phyloP scores from a whole-genome alignment of 2,888 invertebrate species.

The Unio pictorum region DNA sequence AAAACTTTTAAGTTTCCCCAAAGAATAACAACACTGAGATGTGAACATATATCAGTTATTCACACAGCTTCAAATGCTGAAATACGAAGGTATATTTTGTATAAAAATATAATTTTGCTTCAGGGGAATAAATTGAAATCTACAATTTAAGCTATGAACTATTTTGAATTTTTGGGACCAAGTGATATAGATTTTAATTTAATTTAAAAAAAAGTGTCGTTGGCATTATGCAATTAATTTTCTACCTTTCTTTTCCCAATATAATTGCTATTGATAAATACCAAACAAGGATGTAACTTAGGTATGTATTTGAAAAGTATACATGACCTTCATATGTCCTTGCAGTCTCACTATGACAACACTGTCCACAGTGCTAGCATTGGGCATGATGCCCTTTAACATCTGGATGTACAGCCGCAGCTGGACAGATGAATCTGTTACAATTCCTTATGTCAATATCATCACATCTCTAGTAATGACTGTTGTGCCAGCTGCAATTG shows the following conservation, averaged over 20 bases:
- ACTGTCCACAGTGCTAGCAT: constrained; percentile 54
- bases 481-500: constrained; percentile 51
- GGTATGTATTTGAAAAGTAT: background rate
- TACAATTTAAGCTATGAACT: no score
- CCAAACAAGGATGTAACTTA: background rate
- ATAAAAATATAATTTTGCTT: no score
- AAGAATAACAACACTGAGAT: no score
- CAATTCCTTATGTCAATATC: constrained; percentile 60
- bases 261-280: no score
- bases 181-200: background rate
- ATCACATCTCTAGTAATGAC: constrained; percentile 53
- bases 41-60: no score
- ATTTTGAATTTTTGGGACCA: no score
- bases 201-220: background rate
- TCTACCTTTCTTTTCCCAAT: no score
- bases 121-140: no score
- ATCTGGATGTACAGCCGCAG: constrained; percentile 58
- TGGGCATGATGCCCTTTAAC: constrained; percentile 64
- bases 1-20: no score
- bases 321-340: background rate
- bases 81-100: no score
- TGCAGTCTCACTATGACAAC: constrained; percentile 64
- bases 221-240: background rate
- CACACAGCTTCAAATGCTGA: no score
- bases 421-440: constrained; percentile 47